phyloP scores from a whole-genome alignment of 2,888 invertebrate genomes.

The Hypolimnas misippus region DNA sequence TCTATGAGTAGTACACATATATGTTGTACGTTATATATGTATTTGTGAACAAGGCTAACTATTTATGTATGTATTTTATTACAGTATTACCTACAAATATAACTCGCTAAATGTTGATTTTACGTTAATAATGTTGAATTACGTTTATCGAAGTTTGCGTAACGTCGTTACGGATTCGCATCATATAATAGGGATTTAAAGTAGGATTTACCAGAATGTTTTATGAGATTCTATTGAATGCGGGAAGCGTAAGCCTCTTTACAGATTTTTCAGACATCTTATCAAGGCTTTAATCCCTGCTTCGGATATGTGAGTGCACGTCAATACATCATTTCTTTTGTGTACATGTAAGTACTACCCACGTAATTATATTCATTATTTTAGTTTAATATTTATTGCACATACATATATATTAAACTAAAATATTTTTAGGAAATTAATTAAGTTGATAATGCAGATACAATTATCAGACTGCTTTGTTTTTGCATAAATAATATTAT shows the following conservation, averaged over 20 bases:
- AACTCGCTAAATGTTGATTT: neutral
- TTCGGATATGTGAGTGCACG: conserved; percentile 54
- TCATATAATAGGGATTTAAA: conserved; percentile 54
- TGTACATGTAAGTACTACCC: conserved; percentile 48
- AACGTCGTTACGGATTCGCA: conserved; percentile 47
- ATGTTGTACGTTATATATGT: no score
- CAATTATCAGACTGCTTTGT: no score
- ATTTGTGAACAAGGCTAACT: no score
- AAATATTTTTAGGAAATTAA: no score
- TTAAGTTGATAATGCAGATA: no score
- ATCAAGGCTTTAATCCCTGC: conserved; percentile 63
- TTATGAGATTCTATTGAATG: conserved; percentile 63
- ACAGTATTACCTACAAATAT: neutral
- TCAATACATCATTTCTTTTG: conserved; percentile 55
- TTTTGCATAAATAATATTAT: no score
- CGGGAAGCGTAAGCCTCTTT: conserved; percentile 66
- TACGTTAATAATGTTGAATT: neutral
- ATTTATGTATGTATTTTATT: no score
- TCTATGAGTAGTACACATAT: no score
- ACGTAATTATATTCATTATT: conserved; percentile 44
- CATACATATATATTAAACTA: no score
- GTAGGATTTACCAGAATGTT: conserved; percentile 59
- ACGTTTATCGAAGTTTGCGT: conserved; percentile 12
- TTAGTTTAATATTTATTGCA: no score
- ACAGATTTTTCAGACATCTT: conserved; percentile 62